Percentiles rank a stretch among this genome's conserved stretches.
Evolutionary conservation across 1,140 invertebrate species (phyloP).

Genomic region (Zophobas atratus): DNA sequence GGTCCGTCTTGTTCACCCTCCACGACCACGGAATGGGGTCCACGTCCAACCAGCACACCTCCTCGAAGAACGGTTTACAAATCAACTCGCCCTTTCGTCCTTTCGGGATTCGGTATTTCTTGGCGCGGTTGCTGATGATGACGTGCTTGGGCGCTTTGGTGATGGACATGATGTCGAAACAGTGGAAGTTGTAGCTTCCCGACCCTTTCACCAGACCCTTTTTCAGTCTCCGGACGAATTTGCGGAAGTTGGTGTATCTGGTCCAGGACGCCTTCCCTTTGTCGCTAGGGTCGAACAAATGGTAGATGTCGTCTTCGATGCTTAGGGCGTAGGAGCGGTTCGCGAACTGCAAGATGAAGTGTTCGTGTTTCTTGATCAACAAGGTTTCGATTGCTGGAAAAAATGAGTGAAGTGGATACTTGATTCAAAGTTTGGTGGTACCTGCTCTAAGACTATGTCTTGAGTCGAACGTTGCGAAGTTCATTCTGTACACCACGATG

Average conservation of each 20-base stretch:
- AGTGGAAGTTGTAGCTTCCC: conserved; percentile 67
- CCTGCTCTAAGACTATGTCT: background rate
- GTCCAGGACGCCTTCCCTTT: conserved; percentile 59
- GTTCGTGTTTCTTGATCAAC: conserved; percentile 67
- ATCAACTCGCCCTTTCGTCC: conserved; percentile 43
- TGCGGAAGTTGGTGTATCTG: conserved; percentile 55
- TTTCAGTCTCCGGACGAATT: conserved; percentile 50
- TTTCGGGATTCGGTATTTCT: conserved; percentile 64
- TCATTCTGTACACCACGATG: conserved; percentile 66
- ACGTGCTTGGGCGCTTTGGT: conserved; percentile 69
- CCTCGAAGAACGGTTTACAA: conserved; percentile 64
- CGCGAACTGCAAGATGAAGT: conserved; percentile 72
- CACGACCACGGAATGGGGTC: conserved; percentile 65
- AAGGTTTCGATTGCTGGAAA: conserved; percentile 62
- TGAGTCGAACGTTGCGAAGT: conserved; percentile 52
- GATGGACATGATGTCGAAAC: conserved; percentile 71
- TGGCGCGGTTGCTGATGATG: conserved; percentile 67
- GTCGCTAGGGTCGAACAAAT: conserved; percentile 74
- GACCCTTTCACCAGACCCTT: conserved; percentile 51
- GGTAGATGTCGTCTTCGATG: conserved; percentile 69
- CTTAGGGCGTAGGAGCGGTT: conserved; percentile 71
- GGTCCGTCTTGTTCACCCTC: conserved; percentile 51
- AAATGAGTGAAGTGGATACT: background rate
- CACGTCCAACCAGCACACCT: conserved; percentile 61
- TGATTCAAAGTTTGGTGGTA: background rate